Base-by-base conservation (phyloP, 2,113 vertebrate species). In the Neodontobutis hainanensis region DNA sequence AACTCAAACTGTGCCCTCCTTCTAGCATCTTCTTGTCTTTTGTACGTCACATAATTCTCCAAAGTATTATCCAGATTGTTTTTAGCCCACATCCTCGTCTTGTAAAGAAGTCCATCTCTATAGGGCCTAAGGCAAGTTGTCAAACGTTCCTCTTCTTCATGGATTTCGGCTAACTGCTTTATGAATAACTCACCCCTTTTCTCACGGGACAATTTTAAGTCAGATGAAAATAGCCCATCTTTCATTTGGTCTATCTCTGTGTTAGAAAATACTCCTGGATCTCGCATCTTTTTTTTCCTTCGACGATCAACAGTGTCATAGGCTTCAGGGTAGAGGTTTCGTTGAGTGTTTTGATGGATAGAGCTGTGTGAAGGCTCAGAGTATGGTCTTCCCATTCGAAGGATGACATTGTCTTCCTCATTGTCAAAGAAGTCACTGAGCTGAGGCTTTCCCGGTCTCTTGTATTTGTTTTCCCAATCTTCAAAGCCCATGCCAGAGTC, bases 231-330 rank as follows among this genome's bases (percentile, higher is more conserved):
- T 16, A 48, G 65, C 19, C 82, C 71, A 19, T 89, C 61, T 44
- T 47, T 70, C 3, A 65, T 49, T 66, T 57, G 78, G 12, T 85
- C 75, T 27, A 48, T 27, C 56, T 78, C 74, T 19, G 19, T 32
- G 36, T 65, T 66, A 19, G 74, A 49, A 60, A 84, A 49, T 10
- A 83, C 81, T 63, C 67, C 70, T 47, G 71, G 85, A 58, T 91
- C 81, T n/a, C 87, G 83, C 9, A 84, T 68, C 74, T 87, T 95
- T 87, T 94, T 95, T 76, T 89, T 95, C 47, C 93, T 91, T 70
- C 93, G 91, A 45, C 93, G 91, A 58, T 95, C 95, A 74, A 95
- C 93, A 11, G 94, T 95, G 67, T 95, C 89, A 53, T 97, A 96
- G 65, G 94, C 90, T 57, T 93, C 90, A 46, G 95, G 94, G 85